phyloP scores from a whole-genome alignment of 2,888 invertebrate species.

The Panzeria rudis region DNA sequence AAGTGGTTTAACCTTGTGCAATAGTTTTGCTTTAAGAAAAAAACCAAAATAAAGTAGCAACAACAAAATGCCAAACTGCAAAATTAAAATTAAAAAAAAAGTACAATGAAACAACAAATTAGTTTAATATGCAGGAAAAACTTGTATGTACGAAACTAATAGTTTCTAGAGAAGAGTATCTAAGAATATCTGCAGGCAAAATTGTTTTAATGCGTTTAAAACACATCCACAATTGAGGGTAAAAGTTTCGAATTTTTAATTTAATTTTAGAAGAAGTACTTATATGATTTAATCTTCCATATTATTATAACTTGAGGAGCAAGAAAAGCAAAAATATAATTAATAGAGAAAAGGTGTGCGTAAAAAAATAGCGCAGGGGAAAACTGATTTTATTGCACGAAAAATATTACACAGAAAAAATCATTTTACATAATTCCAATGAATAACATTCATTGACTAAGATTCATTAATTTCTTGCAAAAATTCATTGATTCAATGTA shows the following conservation, averaged over 20 bases:
- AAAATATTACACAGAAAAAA: too few relatives aligned
- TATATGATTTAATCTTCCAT: neutral
- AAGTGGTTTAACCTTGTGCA: slow-evolving; percentile 46
- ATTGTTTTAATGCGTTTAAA: slow-evolving; percentile 9
- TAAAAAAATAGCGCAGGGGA: too few relatives aligned
- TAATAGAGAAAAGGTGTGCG: too few relatives aligned
- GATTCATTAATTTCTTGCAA: too few relatives aligned
- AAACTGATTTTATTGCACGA: too few relatives aligned
- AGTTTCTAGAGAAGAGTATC: too few relatives aligned
- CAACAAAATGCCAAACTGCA: slow-evolving; percentile 8
- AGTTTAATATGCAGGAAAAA: neutral
- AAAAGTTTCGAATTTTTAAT: neutral
- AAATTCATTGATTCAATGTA: too few relatives aligned
- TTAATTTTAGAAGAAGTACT: neutral
- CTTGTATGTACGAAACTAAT: neutral
- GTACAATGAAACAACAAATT: slow-evolving; percentile 51
- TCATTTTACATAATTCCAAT: too few relatives aligned
- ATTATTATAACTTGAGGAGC: neutral
- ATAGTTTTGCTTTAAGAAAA: slow-evolving; percentile 19
- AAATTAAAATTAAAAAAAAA: slow-evolving; percentile 30
- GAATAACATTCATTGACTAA: too few relatives aligned
- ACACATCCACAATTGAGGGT: neutral
- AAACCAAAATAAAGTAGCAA: neutral
- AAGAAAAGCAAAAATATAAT: too few relatives aligned
- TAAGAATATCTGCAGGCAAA: slow-evolving; percentile 22